Base-by-base conservation (phyloP, 2,888 invertebrate species). In the Cheiracanthium punctorium region DNA sequence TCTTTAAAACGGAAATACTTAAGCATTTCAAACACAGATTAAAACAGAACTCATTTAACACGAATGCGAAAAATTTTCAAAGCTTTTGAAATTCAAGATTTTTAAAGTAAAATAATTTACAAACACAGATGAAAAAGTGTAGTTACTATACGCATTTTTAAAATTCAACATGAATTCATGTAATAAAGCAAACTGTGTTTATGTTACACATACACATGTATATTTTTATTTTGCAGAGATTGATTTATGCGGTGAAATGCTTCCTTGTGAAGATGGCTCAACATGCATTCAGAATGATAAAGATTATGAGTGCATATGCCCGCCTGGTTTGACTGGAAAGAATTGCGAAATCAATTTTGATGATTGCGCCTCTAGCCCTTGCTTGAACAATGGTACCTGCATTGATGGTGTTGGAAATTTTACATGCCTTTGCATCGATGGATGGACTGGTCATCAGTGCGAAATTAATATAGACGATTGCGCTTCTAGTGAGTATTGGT, bases 281-380 rank as follows among this genome's bases (percentile, higher is more conserved):
- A 96, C 96, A 89, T 98, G 98, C 91, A 96, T 97, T 0, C 98
- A 98, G 92, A 29, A 12, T 37, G 93, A 97, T 89, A 96, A 96
- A 88, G 98, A 98, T 91, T 99, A 98, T 91, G 95, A 94, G 89
- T 99, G 99, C 90, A 93, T 95, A 5, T 99, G 99, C 92, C 96
- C 97, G 5, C 33, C 37, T 37, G 88, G 88, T 1, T 14, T 48
- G 10, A 28, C 41, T 10, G 88, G 88, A 67, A 71, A 58, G 37
- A 30, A 84, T 12, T 88, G 88, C 48, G 82, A 88, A 52, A 52
- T 73, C 4, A 76, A 65, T 28, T 29, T 72, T 8, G 58, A 88
- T 69, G 74, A 73, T 8, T 88, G 88, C 67, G 76, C 41, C n/a
- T 20, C 32, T 8, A 70, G 48, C 20, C 48, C 76, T 32, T 88